phyloP scores from a whole-genome alignment of 2,888 invertebrate genomes.

The Euplexia lucipara region DNA sequence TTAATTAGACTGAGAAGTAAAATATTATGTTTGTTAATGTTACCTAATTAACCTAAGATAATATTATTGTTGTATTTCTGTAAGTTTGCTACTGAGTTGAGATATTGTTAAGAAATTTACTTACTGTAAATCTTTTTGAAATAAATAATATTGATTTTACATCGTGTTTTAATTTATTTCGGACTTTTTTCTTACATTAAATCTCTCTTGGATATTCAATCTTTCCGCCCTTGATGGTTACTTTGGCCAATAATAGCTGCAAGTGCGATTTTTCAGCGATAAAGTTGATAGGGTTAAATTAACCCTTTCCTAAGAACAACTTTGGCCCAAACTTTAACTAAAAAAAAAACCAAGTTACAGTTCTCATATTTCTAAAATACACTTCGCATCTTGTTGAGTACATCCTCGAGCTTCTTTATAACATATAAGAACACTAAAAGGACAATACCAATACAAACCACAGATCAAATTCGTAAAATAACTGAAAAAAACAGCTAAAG shows the following conservation, averaged over 20 bases:
- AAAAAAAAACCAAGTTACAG: not conserved
- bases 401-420: slow-evolving; percentile 9
- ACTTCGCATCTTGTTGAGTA: slow-evolving; percentile 7
- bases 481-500: not conserved
- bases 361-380: not conserved
- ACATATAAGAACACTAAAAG: slow-evolving; percentile 4
- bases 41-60: no score
- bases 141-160: slow-evolving; percentile 5
- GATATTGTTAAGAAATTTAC: not conserved
- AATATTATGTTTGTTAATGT: no score
- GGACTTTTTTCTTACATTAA: not conserved
- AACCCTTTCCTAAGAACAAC: slow-evolving; percentile 9
- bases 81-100: no score
- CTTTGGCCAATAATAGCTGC: slow-evolving; percentile 4
- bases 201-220: slow-evolving; percentile 5
- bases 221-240: slow-evolving; percentile 8
- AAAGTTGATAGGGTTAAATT: slow-evolving; percentile 2
- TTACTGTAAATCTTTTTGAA: slow-evolving; percentile 6
- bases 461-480: slow-evolving; percentile 7
- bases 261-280: slow-evolving; percentile 4
- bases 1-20: no score
- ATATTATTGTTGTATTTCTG: no score
- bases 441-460: slow-evolving; percentile 11
- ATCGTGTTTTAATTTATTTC: slow-evolving; percentile 9
- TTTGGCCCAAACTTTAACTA: slow-evolving; percentile 1